phyloP scores from a whole-genome alignment of 2,113 vertebrate genomes.

The Phylloscopus trochiloides region DNA sequence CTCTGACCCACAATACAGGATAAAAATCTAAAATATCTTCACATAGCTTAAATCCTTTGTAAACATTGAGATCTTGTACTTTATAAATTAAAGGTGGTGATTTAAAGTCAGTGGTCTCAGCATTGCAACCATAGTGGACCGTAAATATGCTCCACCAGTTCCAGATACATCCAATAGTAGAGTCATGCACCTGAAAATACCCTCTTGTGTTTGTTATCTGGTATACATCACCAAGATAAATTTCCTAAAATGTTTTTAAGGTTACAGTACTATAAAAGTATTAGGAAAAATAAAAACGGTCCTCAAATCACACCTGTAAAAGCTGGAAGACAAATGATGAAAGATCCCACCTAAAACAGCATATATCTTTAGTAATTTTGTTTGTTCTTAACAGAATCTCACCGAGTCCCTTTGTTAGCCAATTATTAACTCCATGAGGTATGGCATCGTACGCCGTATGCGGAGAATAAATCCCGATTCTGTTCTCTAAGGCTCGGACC shows the following conservation, averaged over 20 bases:
- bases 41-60: background rate
- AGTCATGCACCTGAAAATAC: background rate
- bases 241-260: background rate
- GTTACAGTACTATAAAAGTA: background rate
- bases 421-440: constrained; percentile 87
- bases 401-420: constrained; percentile 86
- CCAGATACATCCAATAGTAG: accelerated
- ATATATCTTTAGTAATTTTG: background rate
- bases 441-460: constrained; percentile 89
- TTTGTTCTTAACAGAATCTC: constrained; percentile 22
- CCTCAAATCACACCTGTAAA: background rate
- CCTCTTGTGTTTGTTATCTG: background rate
- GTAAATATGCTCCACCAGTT: background rate
- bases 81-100: background rate
- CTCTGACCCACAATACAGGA: background rate
- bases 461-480: constrained; percentile 90
- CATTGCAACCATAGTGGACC: background rate
- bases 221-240: background rate
- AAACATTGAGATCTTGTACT: background rate
- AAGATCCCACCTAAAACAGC: background rate
- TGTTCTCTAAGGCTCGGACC: constrained; percentile 83
- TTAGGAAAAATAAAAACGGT: background rate
- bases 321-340: background rate
- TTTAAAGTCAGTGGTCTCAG: background rate
- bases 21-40: background rate